phyloP scores from a whole-genome alignment of 2,797 vertebrate genomes.

The Sebastiscus albofasciatus region DNA sequence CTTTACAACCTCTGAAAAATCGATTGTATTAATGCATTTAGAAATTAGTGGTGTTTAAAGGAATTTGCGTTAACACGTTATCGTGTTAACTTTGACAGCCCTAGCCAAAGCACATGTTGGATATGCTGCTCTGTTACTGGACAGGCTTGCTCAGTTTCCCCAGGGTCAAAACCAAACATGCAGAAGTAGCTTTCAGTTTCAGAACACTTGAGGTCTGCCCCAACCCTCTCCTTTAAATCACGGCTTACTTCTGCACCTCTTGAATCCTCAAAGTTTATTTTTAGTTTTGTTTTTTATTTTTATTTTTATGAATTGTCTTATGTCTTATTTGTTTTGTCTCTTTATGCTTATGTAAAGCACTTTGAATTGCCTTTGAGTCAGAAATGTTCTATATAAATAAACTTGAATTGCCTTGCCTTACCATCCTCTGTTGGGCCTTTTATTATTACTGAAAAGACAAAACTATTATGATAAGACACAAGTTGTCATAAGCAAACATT shows the following conservation, averaged over 20 bases:
- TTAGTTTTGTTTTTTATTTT: background rate
- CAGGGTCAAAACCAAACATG: no score
- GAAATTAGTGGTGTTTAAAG: no score
- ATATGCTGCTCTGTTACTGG: no score
- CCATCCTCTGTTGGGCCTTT: background rate
- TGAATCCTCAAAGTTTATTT: background rate
- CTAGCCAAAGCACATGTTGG: no score
- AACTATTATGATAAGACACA: background rate
- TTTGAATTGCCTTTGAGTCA: background rate
- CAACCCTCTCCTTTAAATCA: no score
- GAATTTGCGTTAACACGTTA: no score
- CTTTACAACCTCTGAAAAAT: no score
- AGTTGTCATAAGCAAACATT: background rate
- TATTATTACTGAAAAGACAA: background rate
- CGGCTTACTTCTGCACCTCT: background rate
- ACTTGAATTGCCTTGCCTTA: background rate
- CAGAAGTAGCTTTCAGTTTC: no score
- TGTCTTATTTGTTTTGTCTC: background rate
- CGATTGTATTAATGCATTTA: no score
- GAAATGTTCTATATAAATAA: background rate
- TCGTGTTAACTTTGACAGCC: no score
- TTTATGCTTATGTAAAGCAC: background rate
- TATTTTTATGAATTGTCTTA: background rate
- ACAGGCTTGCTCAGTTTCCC: no score
- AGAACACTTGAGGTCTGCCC: no score